Conservation (phyloP, 2,113 vertebrate genomes). For the Solea solea region DNA sequence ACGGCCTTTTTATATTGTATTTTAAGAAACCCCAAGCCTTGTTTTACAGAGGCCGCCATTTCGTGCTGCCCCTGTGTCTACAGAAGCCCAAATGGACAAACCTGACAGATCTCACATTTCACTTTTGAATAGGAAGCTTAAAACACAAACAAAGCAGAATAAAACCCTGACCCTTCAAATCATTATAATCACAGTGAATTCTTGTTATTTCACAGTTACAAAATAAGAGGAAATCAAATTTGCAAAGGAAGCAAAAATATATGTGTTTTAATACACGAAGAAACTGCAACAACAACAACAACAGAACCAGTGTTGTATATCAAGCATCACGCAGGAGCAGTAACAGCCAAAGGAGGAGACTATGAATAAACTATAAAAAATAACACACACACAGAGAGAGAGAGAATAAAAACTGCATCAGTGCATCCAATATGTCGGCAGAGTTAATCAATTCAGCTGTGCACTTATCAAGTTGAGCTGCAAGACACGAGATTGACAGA, state of each 20-base stretch:
- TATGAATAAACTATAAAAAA: constrained; percentile 14
- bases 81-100: too few species aligned
- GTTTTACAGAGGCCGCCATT: too few species aligned
- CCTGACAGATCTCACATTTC: too few species aligned
- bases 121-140: not conserved
- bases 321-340: constrained; percentile 7
- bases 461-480: constrained; percentile 78
- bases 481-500: constrained; percentile 79
- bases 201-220: too few species aligned
- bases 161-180: too few species aligned
- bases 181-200: too few species aligned
- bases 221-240: too few species aligned
- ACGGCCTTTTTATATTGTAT: too few species aligned
- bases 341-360: constrained; percentile 15
- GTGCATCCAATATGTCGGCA: constrained; percentile 69
- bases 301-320: constrained; percentile 2
- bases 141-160: too few species aligned
- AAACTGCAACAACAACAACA: not conserved
- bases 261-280: not conserved
- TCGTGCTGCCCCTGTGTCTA: too few species aligned
- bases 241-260: too few species aligned
- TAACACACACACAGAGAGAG: not conserved
- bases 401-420: constrained; percentile 37
- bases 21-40: too few species aligned
- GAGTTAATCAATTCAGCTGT: constrained; percentile 80